phyloP scores from a whole-genome alignment of 2,888 invertebrate genomes.

The Drepana falcataria region DNA sequence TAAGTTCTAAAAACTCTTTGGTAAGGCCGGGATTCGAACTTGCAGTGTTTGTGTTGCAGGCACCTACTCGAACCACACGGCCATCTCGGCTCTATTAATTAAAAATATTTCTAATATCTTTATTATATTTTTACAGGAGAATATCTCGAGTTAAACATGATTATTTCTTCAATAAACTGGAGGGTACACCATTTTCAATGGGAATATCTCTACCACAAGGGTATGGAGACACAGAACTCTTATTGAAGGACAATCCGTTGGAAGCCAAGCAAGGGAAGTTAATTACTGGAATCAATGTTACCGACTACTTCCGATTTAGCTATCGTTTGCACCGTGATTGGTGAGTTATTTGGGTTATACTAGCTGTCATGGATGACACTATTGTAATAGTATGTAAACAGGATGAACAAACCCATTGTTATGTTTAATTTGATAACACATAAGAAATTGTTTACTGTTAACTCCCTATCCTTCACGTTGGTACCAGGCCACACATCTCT shows the following conservation, averaged over 20 bases:
- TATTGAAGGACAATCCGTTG: conserved; percentile 88
- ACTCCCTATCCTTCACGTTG: no score
- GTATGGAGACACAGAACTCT: conserved; percentile 87
- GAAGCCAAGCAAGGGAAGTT: conserved; percentile 82
- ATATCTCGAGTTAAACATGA: conserved; percentile 88
- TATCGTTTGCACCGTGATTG: conserved; percentile 92
- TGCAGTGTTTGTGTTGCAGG: no score
- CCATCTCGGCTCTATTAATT: no score
- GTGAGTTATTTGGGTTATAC: conserved; percentile 55
- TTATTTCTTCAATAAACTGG: conserved; percentile 89
- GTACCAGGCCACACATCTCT: no score
- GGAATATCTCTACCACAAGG: conserved; percentile 89
- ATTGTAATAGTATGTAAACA: no score
- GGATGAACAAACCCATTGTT: no score
- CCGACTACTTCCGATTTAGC: conserved; percentile 85
- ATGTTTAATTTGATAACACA: no score
- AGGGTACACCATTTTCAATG: conserved; percentile 92
- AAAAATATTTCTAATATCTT: no score
- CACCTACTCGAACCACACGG: no score
- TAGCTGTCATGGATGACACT: not conserved
- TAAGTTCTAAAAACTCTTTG: no score
- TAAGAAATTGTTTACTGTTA: no score
- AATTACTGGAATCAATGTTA: conserved; percentile 83
- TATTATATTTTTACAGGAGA: conserved; percentile 55
- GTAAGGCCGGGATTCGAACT: no score